phyloP scores from a whole-genome alignment of 2,888 invertebrate genomes.

The Tipula confusa region DNA sequence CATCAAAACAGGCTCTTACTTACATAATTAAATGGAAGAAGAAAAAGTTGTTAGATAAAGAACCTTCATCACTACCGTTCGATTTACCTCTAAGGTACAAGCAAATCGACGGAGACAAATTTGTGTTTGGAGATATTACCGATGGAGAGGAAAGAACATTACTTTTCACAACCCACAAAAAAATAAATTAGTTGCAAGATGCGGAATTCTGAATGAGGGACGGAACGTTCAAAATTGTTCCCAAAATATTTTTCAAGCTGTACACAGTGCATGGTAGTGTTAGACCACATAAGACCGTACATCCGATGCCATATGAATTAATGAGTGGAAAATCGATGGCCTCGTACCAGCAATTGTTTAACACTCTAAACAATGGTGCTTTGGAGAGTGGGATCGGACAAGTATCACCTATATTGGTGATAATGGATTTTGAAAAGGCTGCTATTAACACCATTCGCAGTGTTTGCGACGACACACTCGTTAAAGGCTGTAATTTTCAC shows the following conservation, averaged over 20 bases:
- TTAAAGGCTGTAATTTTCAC: too few relatives aligned
- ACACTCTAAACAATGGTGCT: too few relatives aligned
- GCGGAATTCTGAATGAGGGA: neutral
- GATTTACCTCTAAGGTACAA: neutral
- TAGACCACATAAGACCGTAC: neutral
- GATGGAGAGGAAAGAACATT: neutral
- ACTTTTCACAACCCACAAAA: neutral
- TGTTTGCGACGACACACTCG: too few relatives aligned
- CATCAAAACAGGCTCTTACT: neutral
- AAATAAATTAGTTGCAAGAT: neutral
- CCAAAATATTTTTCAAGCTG: neutral
- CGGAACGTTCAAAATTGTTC: neutral
- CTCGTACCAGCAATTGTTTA: neutral
- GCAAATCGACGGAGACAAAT: neutral
- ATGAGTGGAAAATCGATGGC: neutral
- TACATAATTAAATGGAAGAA: neutral
- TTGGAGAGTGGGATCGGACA: neutral
- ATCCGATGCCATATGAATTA: neutral
- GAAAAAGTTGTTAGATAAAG: neutral
- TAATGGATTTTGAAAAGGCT: too few relatives aligned
- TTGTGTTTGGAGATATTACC: neutral
- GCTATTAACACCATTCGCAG: too few relatives aligned
- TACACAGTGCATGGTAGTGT: neutral
- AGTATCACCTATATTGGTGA: too few relatives aligned
- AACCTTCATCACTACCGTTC: neutral